Base-by-base conservation (phyloP, 37 sponge, comb jelly and placozoan genomes). In the Crambe crambe region DNA sequence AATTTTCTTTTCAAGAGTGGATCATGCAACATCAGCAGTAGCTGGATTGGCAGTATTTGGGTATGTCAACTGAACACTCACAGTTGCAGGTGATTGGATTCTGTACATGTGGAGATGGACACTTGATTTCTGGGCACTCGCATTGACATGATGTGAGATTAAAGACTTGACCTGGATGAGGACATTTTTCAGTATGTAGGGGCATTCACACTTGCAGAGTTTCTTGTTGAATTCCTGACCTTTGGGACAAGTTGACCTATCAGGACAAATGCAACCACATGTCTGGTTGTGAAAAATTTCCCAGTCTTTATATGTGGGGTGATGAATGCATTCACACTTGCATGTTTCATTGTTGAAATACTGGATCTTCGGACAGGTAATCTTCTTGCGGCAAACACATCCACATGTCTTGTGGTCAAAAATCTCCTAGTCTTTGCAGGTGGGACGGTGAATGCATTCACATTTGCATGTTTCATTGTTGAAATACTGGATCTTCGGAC, bases 381-480 rank as follows among this genome's bases (percentile, higher is more conserved):
- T 68, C 22, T 31, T 68, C 39, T 21, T 56, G 66, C 54, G 57
- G 23, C 58, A 42, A 43, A 42, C 34, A 67, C 38, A 31, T 67
- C 73, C 60, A 36, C 75, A 83, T 12, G 5, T 18, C 30, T 60
- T 34, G 1, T 73, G 10, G 42, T 85, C 31, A 42, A 63, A 57
- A 25, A 78, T 38, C 34, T 78, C 61, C 3, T 57, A 10, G 74
- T 35, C 56, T 1, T 42, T 59, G 4, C 73, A 72, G 8, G 30
- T 36, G 6, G 79, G 57, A 22, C 56, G 38, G 56, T 70, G 47
- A 20, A 18, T 30, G 30, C 70, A 70, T 1, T 54, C 70, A 42
- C 84, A 84, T 34, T 40, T 75, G 36, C 84, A 84, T 2, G 57
- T 75, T 18, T 32, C n/a, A 17, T 18, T 22, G 47, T 84, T 60